Percentiles rank a stretch among this genome's conserved stretches.
Evolutionary conservation across 2,113 vertebrate species (phyloP).

Genomic region (Hippopotamus amphibius): DNA sequence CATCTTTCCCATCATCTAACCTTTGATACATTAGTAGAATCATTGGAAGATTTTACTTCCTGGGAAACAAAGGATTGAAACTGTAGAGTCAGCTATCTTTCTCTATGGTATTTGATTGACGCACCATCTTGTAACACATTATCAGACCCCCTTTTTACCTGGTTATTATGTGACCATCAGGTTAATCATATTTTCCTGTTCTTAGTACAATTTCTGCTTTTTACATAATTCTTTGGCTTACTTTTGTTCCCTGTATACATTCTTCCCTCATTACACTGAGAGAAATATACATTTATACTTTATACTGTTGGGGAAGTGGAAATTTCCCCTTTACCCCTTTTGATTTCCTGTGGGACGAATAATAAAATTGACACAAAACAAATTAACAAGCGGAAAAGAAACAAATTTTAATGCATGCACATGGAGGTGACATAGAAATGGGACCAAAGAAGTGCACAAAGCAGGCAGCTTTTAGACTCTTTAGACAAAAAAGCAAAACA

Average conservation of each 20-base stretch:
- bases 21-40: neutral
- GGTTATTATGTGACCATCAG: neutral
- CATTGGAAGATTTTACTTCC: neutral
- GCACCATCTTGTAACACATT: neutral
- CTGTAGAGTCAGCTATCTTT: neutral
- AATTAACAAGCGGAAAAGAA: neutral
- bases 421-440: neutral
- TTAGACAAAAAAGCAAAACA: neutral
- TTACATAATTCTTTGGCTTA: neutral
- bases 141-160: neutral
- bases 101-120: neutral
- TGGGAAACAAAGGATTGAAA: neutral
- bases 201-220: neutral
- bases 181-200: slow-evolving; percentile 24
- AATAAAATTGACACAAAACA: neutral
- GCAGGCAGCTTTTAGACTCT: neutral
- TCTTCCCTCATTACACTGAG: neutral
- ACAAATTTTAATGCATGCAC: neutral
- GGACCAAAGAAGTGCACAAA: neutral
- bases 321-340: neutral
- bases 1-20: neutral
- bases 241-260: neutral
- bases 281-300: neutral
- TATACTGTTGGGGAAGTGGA: neutral
- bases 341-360: neutral